Base-by-base conservation (phyloP, 2,113 vertebrate species). In the Xenus cinereus region DNA sequence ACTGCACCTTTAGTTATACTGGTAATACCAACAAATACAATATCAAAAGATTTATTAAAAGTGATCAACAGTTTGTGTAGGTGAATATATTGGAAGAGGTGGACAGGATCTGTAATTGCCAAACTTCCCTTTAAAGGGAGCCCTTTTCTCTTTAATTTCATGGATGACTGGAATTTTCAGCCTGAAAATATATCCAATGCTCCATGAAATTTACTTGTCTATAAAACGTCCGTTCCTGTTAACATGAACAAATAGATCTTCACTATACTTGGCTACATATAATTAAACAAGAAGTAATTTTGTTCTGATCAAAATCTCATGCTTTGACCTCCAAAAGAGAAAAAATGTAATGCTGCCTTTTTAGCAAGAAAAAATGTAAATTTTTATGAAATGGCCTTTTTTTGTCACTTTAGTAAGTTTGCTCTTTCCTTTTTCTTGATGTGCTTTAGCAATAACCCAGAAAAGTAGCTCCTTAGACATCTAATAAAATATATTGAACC, bases 191-290 rank as follows among this genome's bases (percentile, higher is more conserved):
- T 67, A 96, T 84, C 46, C 74, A 95, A 24, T 92, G 64, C 82
- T 96, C 82, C 64, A 96, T 95, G 80, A 98, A 97, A 97, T 95
- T 74, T 97, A 88, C 85, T 96, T 98, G 95, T 97, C 97, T 97
- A 91, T 98, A 97, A 97, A 98, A 96, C 13, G 39, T 95, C 86
- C 39, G 53, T 15, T 97, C 33, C 54, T 97, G 93, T 96, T 97
- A 97, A 94, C 77, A 86, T 67, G 93, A 97, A 94, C 62, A 98
- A 97, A 97, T 84, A 95, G 74, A 91, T 82, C 79, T 87, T 69
- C 54, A 88, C 50, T 90, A 68, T 91, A 78, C 16, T 83, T 95
- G 69, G 84, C 90, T 95, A 80, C 56, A 97, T 95, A 94, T 93
- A 98, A 97, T 97, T 96, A 97, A 96, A 86, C 56, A 69, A 66